These are phyloP conservation scores for Danio kyathit DNA, from an alignment of 2,797 vertebrate species.

Conservation along the genomic window DNA sequence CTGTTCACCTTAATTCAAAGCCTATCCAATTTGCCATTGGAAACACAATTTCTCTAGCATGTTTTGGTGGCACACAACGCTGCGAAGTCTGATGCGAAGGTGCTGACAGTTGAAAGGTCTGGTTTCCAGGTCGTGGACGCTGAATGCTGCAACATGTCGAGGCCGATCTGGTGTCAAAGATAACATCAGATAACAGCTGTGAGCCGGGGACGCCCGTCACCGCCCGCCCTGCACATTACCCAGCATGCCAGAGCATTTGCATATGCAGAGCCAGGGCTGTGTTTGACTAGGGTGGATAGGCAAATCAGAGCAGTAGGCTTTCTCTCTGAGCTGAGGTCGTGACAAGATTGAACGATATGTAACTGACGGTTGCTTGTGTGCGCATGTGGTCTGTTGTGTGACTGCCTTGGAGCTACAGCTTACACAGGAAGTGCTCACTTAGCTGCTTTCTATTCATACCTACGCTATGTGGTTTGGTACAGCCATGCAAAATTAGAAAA, in stretches of 20 bases:
- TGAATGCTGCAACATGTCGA: conserved; percentile 55
- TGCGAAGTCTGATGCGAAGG: conserved; percentile 12
- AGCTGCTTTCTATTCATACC: conserved; percentile 58
- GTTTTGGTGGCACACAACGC: background rate
- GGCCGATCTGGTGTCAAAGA: conserved; percentile 53
- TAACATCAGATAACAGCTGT: conserved; percentile 58
- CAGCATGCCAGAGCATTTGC: conserved; percentile 48
- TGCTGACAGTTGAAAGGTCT: conserved; percentile 49
- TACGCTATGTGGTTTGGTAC: conserved; percentile 22
- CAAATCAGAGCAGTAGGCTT: conserved; percentile 54
- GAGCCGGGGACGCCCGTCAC: conserved; percentile 8
- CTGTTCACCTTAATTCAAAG: background rate
- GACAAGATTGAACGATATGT: conserved; percentile 49
- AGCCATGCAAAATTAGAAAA: conserved; percentile 36
- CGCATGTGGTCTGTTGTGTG: conserved; percentile 23
- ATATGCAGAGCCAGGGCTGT: conserved; percentile 38
- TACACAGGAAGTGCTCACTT: conserved; percentile 50
- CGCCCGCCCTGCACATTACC: conserved; percentile 34
- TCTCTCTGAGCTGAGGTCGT: conserved; percentile 39
- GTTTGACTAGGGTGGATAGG: conserved; percentile 53
- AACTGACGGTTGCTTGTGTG: conserved; percentile 47
- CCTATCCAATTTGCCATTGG: background rate
- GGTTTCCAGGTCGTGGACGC: conserved; percentile 48
- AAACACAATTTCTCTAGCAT: conserved; percentile 9
- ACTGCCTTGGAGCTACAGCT: conserved; percentile 21